These are phyloP conservation scores for Mandrillus leucophaeus DNA, from an alignment of 2,113 vertebrate species.

Conservation along the genomic window DNA sequence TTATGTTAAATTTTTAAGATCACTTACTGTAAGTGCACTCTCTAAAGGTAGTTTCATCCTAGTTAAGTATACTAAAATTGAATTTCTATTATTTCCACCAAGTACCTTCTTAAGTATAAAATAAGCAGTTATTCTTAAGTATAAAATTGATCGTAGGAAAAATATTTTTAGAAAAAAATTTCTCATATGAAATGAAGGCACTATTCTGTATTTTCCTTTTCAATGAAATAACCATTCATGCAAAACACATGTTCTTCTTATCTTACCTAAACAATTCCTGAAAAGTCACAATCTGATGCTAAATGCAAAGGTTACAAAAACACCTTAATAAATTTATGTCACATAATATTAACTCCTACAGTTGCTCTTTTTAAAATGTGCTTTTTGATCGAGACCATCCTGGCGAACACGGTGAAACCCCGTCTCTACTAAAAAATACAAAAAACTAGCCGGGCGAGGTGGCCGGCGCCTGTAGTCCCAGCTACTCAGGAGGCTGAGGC, in stretches of 20 bases:
- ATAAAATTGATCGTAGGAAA: conserved; percentile 27
- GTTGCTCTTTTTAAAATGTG: neutral
- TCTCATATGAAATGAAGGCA: neutral
- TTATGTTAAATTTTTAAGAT: neutral
- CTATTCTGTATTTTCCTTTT: conserved; percentile 34
- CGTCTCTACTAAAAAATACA: too few relatives aligned
- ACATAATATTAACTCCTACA: neutral
- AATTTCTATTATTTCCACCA: neutral
- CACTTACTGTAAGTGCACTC: neutral
- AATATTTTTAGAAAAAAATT: neutral
- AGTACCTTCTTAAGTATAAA: neutral
- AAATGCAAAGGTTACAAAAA: neutral
- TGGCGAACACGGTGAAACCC: too few relatives aligned
- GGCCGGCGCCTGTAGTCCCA: too few relatives aligned
- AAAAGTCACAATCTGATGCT: neutral
- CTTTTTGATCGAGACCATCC: neutral
- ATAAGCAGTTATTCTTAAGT: neutral
- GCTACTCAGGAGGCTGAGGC: too few relatives aligned
- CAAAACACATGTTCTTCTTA: neutral
- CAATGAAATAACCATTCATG: neutral
- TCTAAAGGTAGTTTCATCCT: neutral
- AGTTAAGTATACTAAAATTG: neutral
- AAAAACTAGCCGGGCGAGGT: too few relatives aligned
- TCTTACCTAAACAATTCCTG: neutral
- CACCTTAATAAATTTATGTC: neutral